Percentiles rank a stretch among this genome's conserved stretches.
Conservation (phyloP, 2,888 invertebrate species). For the Germaria angustata region DNA sequence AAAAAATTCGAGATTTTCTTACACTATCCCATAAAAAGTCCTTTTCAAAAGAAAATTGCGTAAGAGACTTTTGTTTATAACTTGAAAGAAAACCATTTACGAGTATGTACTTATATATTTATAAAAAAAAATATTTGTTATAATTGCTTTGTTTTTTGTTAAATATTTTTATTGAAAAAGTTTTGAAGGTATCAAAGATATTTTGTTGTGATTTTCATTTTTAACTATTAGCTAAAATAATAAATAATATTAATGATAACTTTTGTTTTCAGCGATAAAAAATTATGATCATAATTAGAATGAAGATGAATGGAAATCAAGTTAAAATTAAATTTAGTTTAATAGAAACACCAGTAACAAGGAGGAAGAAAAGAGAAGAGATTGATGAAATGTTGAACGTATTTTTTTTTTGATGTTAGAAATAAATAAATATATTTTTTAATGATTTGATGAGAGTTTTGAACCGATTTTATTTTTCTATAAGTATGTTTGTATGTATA, state of each 20-base stretch:
- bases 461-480: background rate
- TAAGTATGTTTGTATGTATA: no score
- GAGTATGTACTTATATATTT: background rate
- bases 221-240: conserved; percentile 46
- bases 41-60: background rate
- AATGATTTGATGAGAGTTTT: conserved; percentile 4
- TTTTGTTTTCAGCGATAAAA: conserved; percentile 12
- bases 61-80: conserved; percentile 20
- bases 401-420: background rate
- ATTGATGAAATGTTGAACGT: background rate
- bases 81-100: conserved; percentile 8
- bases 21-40: conserved; percentile 37
- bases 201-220: conserved; percentile 12
- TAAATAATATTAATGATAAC: conserved; percentile 46
- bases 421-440: background rate
- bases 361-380: background rate
- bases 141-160: background rate
- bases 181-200: background rate
- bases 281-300: conserved; percentile 4
- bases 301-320: conserved; percentile 13
- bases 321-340: background rate
- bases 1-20: conserved; percentile 45
- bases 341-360: background rate
- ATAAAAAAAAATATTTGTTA: conserved; percentile 8
- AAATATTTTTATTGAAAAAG: conserved; percentile 10